phyloP scores from a whole-genome alignment of 2,113 vertebrate species.

The Trichomycterus rosablanca region DNA sequence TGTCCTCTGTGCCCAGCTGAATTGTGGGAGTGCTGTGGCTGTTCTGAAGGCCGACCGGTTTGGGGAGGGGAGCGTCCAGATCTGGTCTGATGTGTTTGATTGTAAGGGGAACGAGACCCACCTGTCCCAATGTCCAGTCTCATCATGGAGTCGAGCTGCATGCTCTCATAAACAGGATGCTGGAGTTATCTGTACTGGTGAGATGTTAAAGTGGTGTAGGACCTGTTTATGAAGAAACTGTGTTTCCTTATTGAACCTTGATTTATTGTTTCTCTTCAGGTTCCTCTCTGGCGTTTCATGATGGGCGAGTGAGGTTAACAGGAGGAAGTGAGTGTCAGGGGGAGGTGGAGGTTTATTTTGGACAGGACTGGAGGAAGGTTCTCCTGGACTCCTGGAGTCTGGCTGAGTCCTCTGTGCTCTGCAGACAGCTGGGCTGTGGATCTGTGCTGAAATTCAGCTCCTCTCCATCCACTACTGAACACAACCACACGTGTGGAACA shows the following conservation, averaged over 20 bases:
- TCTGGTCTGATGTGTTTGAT: slow-evolving; percentile 42
- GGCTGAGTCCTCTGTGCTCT: slow-evolving; percentile 31
- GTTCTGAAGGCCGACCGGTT: slow-evolving; percentile 34
- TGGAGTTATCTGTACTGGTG: slow-evolving; percentile 41
- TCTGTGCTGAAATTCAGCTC: slow-evolving; percentile 17
- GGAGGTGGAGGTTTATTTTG: slow-evolving; percentile 37
- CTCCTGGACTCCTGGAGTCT: slow-evolving; percentile 35
- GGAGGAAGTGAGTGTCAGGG: slow-evolving; percentile 39
- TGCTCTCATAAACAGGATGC: slow-evolving; percentile 29
- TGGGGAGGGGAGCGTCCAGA: slow-evolving; percentile 29
- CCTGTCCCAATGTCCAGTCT: slow-evolving; percentile 38
- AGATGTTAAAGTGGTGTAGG: neutral
- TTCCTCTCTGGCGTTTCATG: slow-evolving; percentile 28
- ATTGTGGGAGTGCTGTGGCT: slow-evolving; percentile 42
- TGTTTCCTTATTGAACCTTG: too few relatives aligned
- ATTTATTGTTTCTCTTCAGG: neutral
- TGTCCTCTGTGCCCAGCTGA: slow-evolving; percentile 44
- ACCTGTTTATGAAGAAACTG: too few relatives aligned
- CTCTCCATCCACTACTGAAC: slow-evolving; percentile 1
- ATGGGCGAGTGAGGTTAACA: slow-evolving; percentile 29
- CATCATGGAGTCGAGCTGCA: slow-evolving; percentile 30
- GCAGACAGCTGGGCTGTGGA: slow-evolving; percentile 38
- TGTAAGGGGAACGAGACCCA: slow-evolving; percentile 47
- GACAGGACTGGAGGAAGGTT: slow-evolving; percentile 38
- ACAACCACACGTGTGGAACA: slow-evolving; percentile 24